Evolutionary conservation across 2,888 invertebrate genomes (phyloP).

Genomic region (Griposia aprilina): DNA sequence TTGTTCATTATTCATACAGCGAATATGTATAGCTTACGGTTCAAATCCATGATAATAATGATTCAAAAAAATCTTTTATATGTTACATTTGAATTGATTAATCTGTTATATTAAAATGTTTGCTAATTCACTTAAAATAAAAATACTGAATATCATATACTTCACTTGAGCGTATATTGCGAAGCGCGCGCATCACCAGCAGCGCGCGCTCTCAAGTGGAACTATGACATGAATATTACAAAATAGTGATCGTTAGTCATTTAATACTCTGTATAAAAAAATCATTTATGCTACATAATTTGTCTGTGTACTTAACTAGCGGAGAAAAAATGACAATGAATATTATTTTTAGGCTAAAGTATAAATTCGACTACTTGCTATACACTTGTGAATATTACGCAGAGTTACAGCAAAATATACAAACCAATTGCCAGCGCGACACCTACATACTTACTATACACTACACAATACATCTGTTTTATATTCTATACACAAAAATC

Average conservation of each 20-base stretch:
- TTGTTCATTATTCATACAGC: slow-evolving; percentile 50
- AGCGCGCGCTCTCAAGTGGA: background rate
- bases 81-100: slow-evolving; percentile 51
- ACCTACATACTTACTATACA: slow-evolving; percentile 4
- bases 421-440: slow-evolving; percentile 25
- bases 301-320: slow-evolving; percentile 36
- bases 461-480: slow-evolving; percentile 3
- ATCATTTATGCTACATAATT: slow-evolving; percentile 14
- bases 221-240: slow-evolving; percentile 17
- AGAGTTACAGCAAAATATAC: slow-evolving; percentile 50
- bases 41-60: slow-evolving; percentile 42
- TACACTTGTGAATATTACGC: slow-evolving; percentile 11
- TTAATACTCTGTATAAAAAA: slow-evolving; percentile 40
- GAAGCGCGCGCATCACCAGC: background rate
- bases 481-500: slow-evolving; percentile 26
- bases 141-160: slow-evolving; percentile 43
- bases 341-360: slow-evolving; percentile 4
- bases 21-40: slow-evolving; percentile 50
- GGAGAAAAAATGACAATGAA: slow-evolving; percentile 28
- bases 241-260: slow-evolving; percentile 36
- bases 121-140: slow-evolving; percentile 56
- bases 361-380: slow-evolving; percentile 26
- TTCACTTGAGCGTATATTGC: slow-evolving; percentile 18
- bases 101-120: slow-evolving; percentile 37
- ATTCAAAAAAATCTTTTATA: slow-evolving; percentile 45